Evolutionary conservation across 2,797 vertebrate species (phyloP), one percentile per base, ranked within the genome.

Genomic region (Hemibagrus guttatus): DNA sequence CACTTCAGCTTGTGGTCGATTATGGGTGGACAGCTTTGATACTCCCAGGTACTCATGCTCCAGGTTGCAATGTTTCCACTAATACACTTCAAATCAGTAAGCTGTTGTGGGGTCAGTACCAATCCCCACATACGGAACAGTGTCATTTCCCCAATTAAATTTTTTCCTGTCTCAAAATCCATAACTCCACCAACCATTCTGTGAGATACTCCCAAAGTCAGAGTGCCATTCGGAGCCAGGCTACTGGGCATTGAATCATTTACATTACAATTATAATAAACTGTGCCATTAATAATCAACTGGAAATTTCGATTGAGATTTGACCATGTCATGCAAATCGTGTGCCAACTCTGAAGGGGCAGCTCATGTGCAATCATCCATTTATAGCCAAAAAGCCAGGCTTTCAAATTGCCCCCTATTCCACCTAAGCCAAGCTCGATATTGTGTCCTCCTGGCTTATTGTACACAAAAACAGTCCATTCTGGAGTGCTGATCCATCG

Each of bases 381-480:
- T 49, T 83, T 6, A 2, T 84, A 0, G 35, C 91, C 95, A 52
- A 96, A 94, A 26, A 96, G 71, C 93, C 89, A 94, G 0, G 92
- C 91, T 8, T n/a, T 59, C 56, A 95, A 56, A 0, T 78, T 13
- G 8, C 64, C 2, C 0, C 12, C 0, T 0, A 2, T n/a, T 69
- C 95, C 94, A 14, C 39, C 78, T 6, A 96, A 85, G 35, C 95
- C 95, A 82, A 97, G 90, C 85, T 95, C 95, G 63, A 58, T 87
- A 5, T 2, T 0, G 0, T 1, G 3, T 0, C 2, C 4, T 21
- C 87, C 89, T 0, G 88, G 93, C 71, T 90, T 90, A 90, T 93
- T 95, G 88, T 97, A 97, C 75, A 90, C 92, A 87, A 96, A 96
- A 2, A 88, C 95, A 4, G 94, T 96, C 95, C 95, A 96, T 2